Evolutionary conservation across 2,888 invertebrate genomes (phyloP).

Genomic region (Strigamia transsilvanica): DNA sequence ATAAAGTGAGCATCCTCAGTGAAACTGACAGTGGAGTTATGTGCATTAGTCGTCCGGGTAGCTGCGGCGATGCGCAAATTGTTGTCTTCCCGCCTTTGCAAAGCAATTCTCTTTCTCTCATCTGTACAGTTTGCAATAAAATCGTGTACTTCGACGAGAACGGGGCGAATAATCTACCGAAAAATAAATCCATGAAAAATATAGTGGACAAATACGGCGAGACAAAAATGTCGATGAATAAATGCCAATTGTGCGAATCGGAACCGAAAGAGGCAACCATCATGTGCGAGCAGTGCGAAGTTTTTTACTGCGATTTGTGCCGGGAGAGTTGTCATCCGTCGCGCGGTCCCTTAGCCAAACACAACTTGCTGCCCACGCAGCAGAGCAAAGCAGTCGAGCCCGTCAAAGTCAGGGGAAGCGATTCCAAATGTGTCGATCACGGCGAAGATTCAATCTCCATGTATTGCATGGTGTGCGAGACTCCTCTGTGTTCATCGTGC

Average conservation of each 20-base stretch:
- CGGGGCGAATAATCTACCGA: slow-evolving; percentile 88
- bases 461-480: slow-evolving; percentile 91
- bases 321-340: slow-evolving; percentile 92
- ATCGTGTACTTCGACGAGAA: slow-evolving; percentile 92
- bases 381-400: slow-evolving; percentile 69
- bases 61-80: slow-evolving; percentile 80
- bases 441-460: slow-evolving; percentile 81
- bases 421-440: slow-evolving; percentile 82
- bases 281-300: slow-evolving; percentile 91
- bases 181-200: slow-evolving; percentile 90
- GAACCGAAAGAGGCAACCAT: slow-evolving; percentile 77
- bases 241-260: slow-evolving; percentile 82
- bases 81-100: slow-evolving; percentile 59
- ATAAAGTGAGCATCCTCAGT: slow-evolving; percentile 92
- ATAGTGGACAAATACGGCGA: slow-evolving; percentile 89
- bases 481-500: slow-evolving; percentile 89
- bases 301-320: slow-evolving; percentile 90
- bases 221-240: slow-evolving; percentile 69
- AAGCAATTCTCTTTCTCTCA: slow-evolving; percentile 58
- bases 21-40: slow-evolving; percentile 98
- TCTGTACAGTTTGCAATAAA: slow-evolving; percentile 83
- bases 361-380: slow-evolving; percentile 78
- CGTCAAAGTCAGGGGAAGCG: slow-evolving; percentile 63
- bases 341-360: slow-evolving; percentile 91
- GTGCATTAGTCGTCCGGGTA: slow-evolving; percentile 86